These are phyloP conservation scores for Lagenorhynchus albirostris DNA, from an alignment of 2,113 vertebrate species.

Conservation along the genomic window DNA sequence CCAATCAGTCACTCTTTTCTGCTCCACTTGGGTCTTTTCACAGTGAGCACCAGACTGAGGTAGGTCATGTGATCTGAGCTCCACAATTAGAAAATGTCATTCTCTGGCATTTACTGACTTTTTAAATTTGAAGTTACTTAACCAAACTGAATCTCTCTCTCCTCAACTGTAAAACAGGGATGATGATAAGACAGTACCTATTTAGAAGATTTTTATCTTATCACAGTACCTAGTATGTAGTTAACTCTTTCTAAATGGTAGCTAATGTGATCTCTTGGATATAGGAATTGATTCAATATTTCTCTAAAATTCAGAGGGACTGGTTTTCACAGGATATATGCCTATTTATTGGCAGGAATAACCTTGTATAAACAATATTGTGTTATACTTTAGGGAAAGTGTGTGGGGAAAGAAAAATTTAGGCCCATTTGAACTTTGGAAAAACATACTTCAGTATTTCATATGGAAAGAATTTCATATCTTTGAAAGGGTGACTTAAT, in stretches of 20 bases:
- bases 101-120: not conserved
- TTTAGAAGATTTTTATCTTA: not conserved
- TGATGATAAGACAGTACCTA: not conserved
- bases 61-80: not conserved
- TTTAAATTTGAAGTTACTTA: conserved; percentile 2
- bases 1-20: not conserved
- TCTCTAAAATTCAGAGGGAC: not conserved
- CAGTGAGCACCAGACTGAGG: not conserved
- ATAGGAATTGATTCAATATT: not conserved
- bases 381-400: not conserved
- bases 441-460: not conserved
- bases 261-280: not conserved
- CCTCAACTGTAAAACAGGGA: not conserved
- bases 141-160: not conserved
- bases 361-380: not conserved
- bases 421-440: not conserved
- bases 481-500: conserved; percentile 3
- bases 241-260: not conserved
- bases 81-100: not conserved
- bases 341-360: not conserved
- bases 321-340: not conserved
- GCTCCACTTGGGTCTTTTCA: not conserved
- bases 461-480: not conserved
- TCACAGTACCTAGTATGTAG: not conserved
- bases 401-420: not conserved